Evolutionary conservation across 2,797 vertebrate species (phyloP).

Genomic region (Lindbergichthys nudifrons): DNA sequence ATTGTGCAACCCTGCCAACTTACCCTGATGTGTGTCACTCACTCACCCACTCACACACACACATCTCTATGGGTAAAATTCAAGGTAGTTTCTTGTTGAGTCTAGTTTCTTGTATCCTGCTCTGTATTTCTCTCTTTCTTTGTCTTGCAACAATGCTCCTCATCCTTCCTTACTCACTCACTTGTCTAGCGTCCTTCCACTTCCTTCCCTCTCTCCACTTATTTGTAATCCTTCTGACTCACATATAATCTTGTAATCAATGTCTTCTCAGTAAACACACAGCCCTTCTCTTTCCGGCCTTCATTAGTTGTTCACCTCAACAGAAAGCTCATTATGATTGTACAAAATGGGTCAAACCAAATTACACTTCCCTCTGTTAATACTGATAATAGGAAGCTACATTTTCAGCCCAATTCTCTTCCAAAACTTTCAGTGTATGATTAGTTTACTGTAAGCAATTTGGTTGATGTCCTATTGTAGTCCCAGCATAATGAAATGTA

Average conservation of each 20-base stretch:
- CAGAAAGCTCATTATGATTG: conserved; percentile 1
- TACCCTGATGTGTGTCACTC: conserved; percentile 1
- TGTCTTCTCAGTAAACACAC: conserved; percentile 24
- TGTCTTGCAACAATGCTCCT: background rate
- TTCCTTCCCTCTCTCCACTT: conserved; percentile 1
- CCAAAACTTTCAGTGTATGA: background rate
- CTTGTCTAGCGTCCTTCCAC: background rate
- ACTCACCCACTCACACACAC: conserved; percentile 3
- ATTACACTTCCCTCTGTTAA: conserved; percentile 25
- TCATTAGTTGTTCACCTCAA: conserved; percentile 28
- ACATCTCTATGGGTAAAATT: conserved; percentile 6
- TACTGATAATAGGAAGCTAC: background rate
- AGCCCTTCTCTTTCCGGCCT: conserved; percentile 18
- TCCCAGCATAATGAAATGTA: conserved; percentile 19
- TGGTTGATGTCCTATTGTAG: background rate
- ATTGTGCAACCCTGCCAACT: background rate
- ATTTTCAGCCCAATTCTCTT: background rate
- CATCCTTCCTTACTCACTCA: background rate
- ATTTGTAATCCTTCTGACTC: conserved; percentile 13
- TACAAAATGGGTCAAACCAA: conserved; percentile 29
- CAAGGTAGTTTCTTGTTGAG: conserved; percentile 27
- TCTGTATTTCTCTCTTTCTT: background rate
- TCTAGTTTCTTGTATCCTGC: conserved; percentile 24
- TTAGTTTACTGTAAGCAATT: conserved; percentile 21
- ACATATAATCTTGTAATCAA: conserved; percentile 50